Conservation (phyloP, 1,140 invertebrate species). For the Solenopsis invicta region DNA sequence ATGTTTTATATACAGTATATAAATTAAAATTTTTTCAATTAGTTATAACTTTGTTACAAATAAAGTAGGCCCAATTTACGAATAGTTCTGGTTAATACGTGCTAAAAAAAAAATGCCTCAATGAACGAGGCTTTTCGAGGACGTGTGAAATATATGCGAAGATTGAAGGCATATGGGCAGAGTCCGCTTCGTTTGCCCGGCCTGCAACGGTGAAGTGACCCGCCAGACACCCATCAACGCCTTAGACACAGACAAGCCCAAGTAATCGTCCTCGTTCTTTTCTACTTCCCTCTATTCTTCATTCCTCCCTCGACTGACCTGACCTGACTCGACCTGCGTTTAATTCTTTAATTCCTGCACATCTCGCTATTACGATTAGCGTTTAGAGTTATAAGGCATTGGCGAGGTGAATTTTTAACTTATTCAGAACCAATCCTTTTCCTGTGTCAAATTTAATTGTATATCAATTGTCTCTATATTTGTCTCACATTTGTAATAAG, state of each 20-base stretch:
- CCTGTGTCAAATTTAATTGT: background rate
- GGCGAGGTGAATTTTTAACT: background rate
- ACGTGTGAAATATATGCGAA: constrained; percentile 69
- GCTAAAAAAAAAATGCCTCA: constrained; percentile 64
- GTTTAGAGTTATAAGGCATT: background rate
- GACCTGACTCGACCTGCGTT: constrained; percentile 16
- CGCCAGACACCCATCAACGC: constrained; percentile 83
- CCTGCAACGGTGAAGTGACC: constrained; percentile 84
- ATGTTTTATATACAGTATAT: background rate
- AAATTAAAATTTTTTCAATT: background rate
- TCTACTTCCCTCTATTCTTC: background rate
- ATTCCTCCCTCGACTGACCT: background rate
- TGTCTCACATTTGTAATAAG: background rate
- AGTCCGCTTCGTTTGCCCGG: constrained; percentile 70
- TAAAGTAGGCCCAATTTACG: background rate
- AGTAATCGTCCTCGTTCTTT: constrained; percentile 53
- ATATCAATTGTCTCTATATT: background rate
- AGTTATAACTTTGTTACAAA: background rate
- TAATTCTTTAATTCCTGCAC: constrained; percentile 37
- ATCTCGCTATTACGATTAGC: constrained; percentile 44
- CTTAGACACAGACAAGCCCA: constrained; percentile 71
- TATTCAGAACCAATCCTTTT: background rate
- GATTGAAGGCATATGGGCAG: constrained; percentile 55
- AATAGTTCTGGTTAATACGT: constrained; percentile 60
- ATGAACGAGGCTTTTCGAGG: constrained; percentile 64